Percentiles rank a stretch among this genome's conserved stretches.
phyloP scores from a whole-genome alignment of 2,113 vertebrate genomes.

The Cebidichthys violaceus region DNA sequence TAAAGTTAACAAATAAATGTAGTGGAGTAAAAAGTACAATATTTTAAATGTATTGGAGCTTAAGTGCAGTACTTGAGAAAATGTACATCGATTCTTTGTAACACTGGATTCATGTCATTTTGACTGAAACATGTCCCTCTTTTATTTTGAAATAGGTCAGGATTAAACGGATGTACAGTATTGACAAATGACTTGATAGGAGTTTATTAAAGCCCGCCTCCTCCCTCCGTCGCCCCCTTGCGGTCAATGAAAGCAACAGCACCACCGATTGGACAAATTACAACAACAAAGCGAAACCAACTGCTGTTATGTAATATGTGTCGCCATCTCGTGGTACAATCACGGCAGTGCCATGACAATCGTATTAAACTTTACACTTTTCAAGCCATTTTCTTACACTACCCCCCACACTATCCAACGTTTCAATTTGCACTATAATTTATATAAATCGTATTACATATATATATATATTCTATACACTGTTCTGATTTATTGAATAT shows the following conservation, averaged over 20 bases:
- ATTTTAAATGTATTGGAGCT: not conserved
- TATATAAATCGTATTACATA: not conserved
- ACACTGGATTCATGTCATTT: not conserved
- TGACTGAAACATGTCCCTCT: not conserved
- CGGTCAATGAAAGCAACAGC: constrained; percentile 12
- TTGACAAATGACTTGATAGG: not conserved
- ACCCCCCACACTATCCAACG: not conserved
- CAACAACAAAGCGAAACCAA: constrained; percentile 32
- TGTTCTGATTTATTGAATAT: not conserved
- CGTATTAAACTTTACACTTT: not conserved
- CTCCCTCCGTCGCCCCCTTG: constrained; percentile 13
- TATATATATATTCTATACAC: too few species aligned
- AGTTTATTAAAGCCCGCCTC: constrained; percentile 18
- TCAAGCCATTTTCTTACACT: not conserved
- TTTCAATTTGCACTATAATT: not conserved
- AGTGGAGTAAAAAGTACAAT: not conserved
- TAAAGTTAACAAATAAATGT: not conserved
- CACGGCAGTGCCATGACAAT: not conserved
- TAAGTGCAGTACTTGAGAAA: not conserved
- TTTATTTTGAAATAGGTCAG: constrained; percentile 30
- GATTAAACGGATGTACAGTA: constrained; percentile 10
- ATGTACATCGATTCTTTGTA: not conserved
- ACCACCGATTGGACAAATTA: constrained; percentile 8
- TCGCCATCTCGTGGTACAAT: constrained; percentile 33
- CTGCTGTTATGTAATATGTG: constrained; percentile 20